Base-by-base conservation (phyloP, 2,888 invertebrate genomes). In the Erpobdella octoculata region DNA sequence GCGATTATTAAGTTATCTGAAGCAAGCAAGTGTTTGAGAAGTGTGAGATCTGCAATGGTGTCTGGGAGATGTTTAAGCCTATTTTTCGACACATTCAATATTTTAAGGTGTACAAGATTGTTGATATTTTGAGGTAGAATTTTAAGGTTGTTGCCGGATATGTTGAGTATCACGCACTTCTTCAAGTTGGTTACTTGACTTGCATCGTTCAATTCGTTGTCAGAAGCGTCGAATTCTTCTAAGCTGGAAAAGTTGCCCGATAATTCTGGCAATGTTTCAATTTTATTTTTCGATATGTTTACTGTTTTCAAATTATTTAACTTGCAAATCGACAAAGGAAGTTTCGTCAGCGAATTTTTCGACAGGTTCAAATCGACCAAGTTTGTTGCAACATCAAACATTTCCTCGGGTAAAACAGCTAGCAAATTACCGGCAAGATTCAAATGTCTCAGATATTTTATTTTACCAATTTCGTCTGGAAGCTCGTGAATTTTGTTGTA, bases 381-480 rank as follows among this genome's bases (percentile, higher is more conserved):
- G 9, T 78, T 79, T 37, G 78, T 78, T 36, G 79, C 79, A 35
- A 81, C 74, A 71, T 78, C 78, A 73, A 79, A 81, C 6, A 81
- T 71, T 80, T 90, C 90, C 77, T 92, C 91, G 0, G 91, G 90
- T 71, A 95, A 81, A 69, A 88, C 87, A 76, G 89, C 87, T 67
- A 95, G 85, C 72, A 88, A 87, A 79, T 95, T 95, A 79, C 88
- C 87, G 0, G 91, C 90, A 28, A 93, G 83, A 81, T 91, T 90
- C n/a, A 82, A 75, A 68, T 61, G 77, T 70, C 78, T 77, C 33
- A 82, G 76, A 70, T 80, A 82, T 31, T 78, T 78, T 5, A 82
- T 76, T 71, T 77, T 76, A 0, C 82, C 81, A n/a, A 82, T 77
- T 33, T 80, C 78, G 15, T 79, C 78, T 2, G 81, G 80, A 37